Conservation (phyloP, 2,797 vertebrate genomes). For the Lerista edwardsae region DNA sequence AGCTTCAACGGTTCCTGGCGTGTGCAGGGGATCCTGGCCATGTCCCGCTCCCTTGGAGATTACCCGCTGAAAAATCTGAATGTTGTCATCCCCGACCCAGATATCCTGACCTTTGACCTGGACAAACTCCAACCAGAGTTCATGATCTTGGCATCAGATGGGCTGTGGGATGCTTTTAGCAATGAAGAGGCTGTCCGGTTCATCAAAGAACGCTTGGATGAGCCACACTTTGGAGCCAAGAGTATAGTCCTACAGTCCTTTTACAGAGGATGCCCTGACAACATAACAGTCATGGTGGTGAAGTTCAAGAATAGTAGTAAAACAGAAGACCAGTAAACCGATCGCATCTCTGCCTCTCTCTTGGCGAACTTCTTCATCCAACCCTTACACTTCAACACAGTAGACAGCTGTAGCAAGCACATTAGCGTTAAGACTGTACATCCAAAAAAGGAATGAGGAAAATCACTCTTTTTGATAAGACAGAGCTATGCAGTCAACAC, state of each 20-base stretch:
- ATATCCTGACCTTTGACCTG: constrained; percentile 95
- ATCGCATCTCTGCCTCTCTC: constrained; percentile 37
- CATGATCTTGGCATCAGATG: constrained; percentile 97
- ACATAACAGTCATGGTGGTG: constrained; percentile 98
- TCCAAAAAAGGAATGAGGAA: constrained; percentile 27
- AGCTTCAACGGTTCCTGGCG: constrained; percentile 99
- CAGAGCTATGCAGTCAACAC: constrained; percentile 55
- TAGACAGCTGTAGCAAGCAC: constrained; percentile 59
- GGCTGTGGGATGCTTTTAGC: constrained; percentile 98
- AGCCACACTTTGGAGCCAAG: constrained; percentile 96
- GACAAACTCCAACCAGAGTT: constrained; percentile 98
- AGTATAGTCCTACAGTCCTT: constrained; percentile 97
- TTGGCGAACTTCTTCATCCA: constrained; percentile 62
- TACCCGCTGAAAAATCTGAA: constrained; percentile 97
- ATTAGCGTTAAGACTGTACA: constrained; percentile 62
- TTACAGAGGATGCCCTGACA: constrained; percentile 94
- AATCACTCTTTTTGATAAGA: constrained; percentile 41
- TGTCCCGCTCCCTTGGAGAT: constrained; percentile 97
- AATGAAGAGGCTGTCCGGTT: constrained; percentile 97
- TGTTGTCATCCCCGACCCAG: constrained; percentile 91
- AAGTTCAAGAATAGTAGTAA: constrained; percentile 94
- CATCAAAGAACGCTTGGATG: constrained; percentile 95
- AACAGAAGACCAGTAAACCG: constrained; percentile 81
- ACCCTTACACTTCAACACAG: constrained; percentile 60
- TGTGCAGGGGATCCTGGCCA: constrained; percentile 96